Evolutionary conservation across 2,113 vertebrate species (phyloP), one percentile per base, ranked within the genome.

Genomic region (Mystacornis crossleyi): DNA sequence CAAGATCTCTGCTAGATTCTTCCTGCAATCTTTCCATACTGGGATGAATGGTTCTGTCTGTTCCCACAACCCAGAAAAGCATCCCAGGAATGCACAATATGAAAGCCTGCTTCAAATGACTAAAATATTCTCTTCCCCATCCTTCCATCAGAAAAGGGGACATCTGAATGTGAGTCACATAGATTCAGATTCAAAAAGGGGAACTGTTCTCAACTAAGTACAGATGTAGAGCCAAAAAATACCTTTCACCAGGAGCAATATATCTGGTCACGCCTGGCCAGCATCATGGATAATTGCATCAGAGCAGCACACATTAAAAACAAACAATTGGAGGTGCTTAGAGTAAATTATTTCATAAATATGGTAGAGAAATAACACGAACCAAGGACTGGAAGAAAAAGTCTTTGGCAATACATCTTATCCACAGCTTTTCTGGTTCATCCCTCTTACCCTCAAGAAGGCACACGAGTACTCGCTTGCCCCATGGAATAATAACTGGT

Each of bases 31-130:
- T 83, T 86, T 66, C 75, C 75, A 75, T 7, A 25, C 82, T 14
- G 38, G 47, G 48, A 90, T 96, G 88, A 96, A 97, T 94, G 65
- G 80, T 47, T 90, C 85, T 94, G 82, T 92, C 88, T 96, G 95
- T 96, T 96, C 92, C 85, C 92, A 96, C 88, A 90, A 77, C 12
- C 55, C 70, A 92, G 75, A 53, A 72, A 96, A 95, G 70, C 82
- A 97, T 96, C 80, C 53, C 86, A 93, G 75, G 92, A 96, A 97
- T 90, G 93, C 79, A 81, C 64, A 80, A 38, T 33, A 42, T 40
- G 10, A 96, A 91, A 88, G 43, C 13, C 43, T 43, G 48, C 72
- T 74, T n/a, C 79, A 64, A 81, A 74, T 40, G 31, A 66, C 72
- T 72, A 78, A 81, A 96, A 89, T 15, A 81, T 40, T 91, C 40